Evolutionary conservation across 2,113 vertebrate genomes (phyloP).

Genomic region (Noturus placidus): DNA sequence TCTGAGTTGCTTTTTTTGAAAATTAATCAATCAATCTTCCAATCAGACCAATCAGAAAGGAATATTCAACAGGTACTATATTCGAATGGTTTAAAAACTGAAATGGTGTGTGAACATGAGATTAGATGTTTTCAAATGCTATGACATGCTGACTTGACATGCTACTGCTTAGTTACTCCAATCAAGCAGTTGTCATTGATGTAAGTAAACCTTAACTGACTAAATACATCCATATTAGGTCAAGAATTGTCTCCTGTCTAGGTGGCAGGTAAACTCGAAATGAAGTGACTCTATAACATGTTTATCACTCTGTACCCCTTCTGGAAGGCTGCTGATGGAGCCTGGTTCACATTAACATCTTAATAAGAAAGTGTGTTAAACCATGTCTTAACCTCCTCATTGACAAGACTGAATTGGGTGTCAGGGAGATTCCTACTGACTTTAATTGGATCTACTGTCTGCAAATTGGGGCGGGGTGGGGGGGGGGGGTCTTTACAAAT

Average conservation of each 20-base stretch:
- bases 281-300: conserved; percentile 11
- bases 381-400: conserved; percentile 78
- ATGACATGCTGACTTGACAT: background rate
- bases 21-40: background rate
- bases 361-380: conserved; percentile 85
- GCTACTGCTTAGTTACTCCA: background rate
- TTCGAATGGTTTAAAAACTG: background rate
- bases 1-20: background rate
- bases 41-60: background rate
- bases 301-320: conserved; percentile 36
- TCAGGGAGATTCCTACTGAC: conserved; percentile 91
- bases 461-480: conserved; percentile 39
- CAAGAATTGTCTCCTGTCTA: background rate
- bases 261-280: background rate
- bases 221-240: background rate
- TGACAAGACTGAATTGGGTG: conserved; percentile 91
- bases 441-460: conserved; percentile 92
- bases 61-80: background rate
- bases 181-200: background rate
- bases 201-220: background rate
- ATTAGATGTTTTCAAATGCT: background rate
- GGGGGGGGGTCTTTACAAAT: conserved; percentile 82
- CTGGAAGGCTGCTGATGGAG: conserved; percentile 40
- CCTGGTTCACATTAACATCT: conserved; percentile 83
- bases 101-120: background rate